These are phyloP conservation scores for Dendronephthya gigantea DNA, from an alignment of 64 coral and sea anemone species.

Conservation along the genomic window DNA sequence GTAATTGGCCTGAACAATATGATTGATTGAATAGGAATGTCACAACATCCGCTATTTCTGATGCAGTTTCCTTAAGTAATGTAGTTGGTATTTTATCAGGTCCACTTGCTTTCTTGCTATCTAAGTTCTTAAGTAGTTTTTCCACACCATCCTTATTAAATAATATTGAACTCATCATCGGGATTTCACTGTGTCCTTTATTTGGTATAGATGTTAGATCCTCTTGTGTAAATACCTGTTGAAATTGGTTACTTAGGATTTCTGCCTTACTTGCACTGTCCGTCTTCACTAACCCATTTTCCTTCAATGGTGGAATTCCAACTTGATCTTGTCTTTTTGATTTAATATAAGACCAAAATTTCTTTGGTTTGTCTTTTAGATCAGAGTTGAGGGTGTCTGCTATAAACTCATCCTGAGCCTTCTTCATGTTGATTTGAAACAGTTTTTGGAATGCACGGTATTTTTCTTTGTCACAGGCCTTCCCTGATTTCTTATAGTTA, in stretches of 20 bases:
- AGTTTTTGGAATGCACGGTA: too few species aligned
- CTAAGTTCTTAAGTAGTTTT: conserved; percentile 41
- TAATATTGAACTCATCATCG: conserved; percentile 32
- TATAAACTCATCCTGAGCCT: conserved; percentile 44
- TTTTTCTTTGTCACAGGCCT: too few species aligned
- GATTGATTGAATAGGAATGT: too few species aligned
- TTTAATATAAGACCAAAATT: conserved; percentile 60
- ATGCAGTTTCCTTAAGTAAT: too few species aligned
- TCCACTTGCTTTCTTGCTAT: too few species aligned
- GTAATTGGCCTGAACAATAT: too few species aligned
- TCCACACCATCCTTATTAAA: conserved; percentile 41
- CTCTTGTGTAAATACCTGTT: conserved; percentile 47
- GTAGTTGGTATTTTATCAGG: too few species aligned
- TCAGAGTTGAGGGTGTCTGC: conserved; percentile 16
- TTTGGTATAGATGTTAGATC: conserved; percentile 36
- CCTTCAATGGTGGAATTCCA: conserved; percentile 32
- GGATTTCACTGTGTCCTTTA: neutral
- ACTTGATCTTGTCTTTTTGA: conserved; percentile 45
- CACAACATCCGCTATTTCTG: too few species aligned
- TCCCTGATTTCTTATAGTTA: too few species aligned
- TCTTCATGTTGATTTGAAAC: conserved; percentile 21
- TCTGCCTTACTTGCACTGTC: conserved; percentile 43
- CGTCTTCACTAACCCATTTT: conserved; percentile 19
- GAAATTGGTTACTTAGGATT: conserved; percentile 39
- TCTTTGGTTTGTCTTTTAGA: conserved; percentile 38